phyloP scores from a whole-genome alignment of 2,113 vertebrate species.

The Hyperopisus bebe region DNA sequence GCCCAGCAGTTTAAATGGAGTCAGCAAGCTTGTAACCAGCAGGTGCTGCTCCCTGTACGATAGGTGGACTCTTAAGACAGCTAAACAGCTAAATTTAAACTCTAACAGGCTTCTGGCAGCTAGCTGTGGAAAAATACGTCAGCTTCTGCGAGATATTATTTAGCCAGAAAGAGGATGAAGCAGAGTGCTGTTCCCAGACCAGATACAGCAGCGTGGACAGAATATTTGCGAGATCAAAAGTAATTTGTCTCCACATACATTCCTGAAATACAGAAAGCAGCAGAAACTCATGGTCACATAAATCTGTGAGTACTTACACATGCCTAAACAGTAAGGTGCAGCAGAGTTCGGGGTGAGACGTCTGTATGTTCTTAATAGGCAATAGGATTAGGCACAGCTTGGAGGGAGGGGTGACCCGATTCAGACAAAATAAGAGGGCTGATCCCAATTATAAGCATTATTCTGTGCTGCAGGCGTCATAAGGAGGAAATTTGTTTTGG shows the following conservation, averaged over 20 bases:
- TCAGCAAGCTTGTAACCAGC: background rate
- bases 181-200: background rate
- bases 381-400: background rate
- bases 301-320: background rate
- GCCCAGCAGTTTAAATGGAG: background rate
- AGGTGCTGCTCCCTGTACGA: background rate
- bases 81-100: background rate
- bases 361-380: background rate
- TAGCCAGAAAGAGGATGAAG: background rate
- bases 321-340: background rate
- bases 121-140: background rate
- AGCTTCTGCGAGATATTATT: background rate
- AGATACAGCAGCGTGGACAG: background rate
- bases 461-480: conserved; percentile 7
- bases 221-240: background rate
- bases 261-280: background rate
- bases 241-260: background rate
- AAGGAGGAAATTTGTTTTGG: conserved; percentile 8
- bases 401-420: background rate
- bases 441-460: background rate
- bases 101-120: background rate
- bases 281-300: background rate
- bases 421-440: background rate
- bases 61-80: background rate
- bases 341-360: background rate